phyloP scores from a whole-genome alignment of 2,888 invertebrate genomes.

The Hartigia nigra region DNA sequence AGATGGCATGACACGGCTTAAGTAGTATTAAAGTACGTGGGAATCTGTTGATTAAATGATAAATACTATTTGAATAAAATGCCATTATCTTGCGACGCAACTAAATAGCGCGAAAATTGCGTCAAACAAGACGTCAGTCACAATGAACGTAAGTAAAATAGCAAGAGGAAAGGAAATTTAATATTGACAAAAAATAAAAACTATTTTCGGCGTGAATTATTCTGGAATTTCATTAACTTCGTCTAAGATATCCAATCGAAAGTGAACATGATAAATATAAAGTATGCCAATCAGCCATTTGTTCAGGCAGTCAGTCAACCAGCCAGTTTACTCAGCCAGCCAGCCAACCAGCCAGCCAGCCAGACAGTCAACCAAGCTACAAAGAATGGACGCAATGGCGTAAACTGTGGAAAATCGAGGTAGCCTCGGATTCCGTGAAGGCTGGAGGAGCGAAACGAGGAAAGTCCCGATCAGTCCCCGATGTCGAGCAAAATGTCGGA shows the following conservation, averaged over 20 bases:
- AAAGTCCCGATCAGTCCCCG: neutral
- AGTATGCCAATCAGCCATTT: neutral
- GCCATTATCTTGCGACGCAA: neutral
- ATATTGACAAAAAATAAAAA: too few relatives aligned
- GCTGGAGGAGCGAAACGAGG: conserved; percentile 20
- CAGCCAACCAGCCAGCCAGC: neutral
- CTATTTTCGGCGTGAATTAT: too few relatives aligned
- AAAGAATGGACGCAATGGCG: conserved; percentile 1
- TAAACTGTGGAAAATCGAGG: neutral
- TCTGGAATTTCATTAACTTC: neutral
- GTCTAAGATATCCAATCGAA: neutral
- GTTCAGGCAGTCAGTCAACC: neutral
- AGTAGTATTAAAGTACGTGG: neutral
- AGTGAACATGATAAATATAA: neutral
- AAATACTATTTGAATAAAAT: neutral
- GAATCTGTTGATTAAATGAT: neutral
- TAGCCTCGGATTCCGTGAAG: conserved; percentile 9
- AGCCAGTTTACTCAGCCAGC: neutral
- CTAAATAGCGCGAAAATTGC: neutral
- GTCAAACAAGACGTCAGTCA: neutral
- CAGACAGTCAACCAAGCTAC: neutral
- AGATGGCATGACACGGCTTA: neutral
- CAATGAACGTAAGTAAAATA: neutral
- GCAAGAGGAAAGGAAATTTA: too few relatives aligned
- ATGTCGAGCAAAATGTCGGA: neutral